Evolutionary conservation across 2,888 invertebrate genomes (phyloP), one percentile per base, ranked within the genome.

Genomic region (Tillus elongatus): DNA sequence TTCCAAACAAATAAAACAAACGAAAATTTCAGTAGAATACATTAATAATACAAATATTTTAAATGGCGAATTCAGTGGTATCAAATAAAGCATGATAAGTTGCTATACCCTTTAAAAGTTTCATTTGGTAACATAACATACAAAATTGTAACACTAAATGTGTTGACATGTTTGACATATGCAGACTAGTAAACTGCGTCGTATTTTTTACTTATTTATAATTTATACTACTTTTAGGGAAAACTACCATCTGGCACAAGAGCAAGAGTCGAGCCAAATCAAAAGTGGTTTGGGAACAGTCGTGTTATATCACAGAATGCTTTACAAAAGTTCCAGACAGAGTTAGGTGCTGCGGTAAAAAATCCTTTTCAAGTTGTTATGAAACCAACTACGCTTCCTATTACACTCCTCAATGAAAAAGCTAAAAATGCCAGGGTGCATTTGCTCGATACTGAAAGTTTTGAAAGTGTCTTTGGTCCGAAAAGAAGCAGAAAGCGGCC

Each of bases 281-380:
- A 93, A 54, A 91, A 87, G 62, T 99, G 98, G 98, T 99, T 99
- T 66, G 95, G 96, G 10, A 99, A 99, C 63, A 95, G 97, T 0
- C 75, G 95, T 44, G 95, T 98, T 0, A 91, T 98, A 49, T 86
- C 92, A 0, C 97, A 98, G 67, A 82, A 75, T 55, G 82, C 88
- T 0, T 59, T 90, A 15, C 89, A 89, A 63, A 88, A 86, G 58
- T 89, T 90, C 56, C 87, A 98, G 70, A 87, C 87, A 28, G 96
- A 96, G 67, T 78, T 99, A 60, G 93, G 92, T 11, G 87, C 88
- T 54, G 96, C 87, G 15, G 74, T 92, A 36, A 91, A 84, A 58
- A 93, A 97, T 68, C 97, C 98, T 0, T 99, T 96, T 61, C 89
- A 96, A 70, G 88, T 99, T 11, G 79, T 99, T 4, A 92, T 99